Percentiles rank a stretch among this genome's conserved stretches.
Evolutionary conservation across 2,797 vertebrate species (phyloP).

Genomic region (Selene dorsalis): DNA sequence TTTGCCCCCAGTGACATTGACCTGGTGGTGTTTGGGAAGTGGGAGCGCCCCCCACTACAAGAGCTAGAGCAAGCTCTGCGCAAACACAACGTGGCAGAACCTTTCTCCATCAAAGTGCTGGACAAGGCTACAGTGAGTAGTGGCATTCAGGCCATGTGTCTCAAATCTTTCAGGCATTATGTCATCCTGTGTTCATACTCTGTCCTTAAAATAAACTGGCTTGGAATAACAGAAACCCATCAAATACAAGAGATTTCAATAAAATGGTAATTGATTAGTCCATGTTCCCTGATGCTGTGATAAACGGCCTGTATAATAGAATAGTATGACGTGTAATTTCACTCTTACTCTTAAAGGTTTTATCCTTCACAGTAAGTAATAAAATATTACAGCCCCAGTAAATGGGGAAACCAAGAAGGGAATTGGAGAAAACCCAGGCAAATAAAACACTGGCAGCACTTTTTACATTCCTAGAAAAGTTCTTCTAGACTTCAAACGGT

Average conservation of each 20-base stretch:
- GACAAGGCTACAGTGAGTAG: conserved; percentile 96
- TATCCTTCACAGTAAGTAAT: conserved; percentile 9
- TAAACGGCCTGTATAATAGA: conserved; percentile 1
- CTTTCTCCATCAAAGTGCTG: conserved; percentile 97
- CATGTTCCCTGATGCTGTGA: neutral
- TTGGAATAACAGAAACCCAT: neutral
- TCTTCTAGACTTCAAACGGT: conserved; percentile 23
- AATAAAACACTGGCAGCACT: conserved; percentile 42
- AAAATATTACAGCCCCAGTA: conserved; percentile 15
- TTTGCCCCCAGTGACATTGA: conserved; percentile 91
- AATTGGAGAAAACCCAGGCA: conserved; percentile 22
- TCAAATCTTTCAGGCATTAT: neutral
- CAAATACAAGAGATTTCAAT: conserved; percentile 1
- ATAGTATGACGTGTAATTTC: conserved; percentile 2
- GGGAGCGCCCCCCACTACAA: conserved; percentile 95
- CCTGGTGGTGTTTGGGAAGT: conserved; percentile 98
- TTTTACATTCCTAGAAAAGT: conserved; percentile 24
- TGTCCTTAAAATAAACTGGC: neutral
- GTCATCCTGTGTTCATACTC: neutral
- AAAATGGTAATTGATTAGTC: neutral
- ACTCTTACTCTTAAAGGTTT: neutral
- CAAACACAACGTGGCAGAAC: conserved; percentile 94
- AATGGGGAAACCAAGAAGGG: conserved; percentile 21
- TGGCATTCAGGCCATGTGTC: neutral
- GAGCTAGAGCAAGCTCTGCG: conserved; percentile 95